phyloP scores from a whole-genome alignment of 2,888 invertebrate genomes.

The Oxyscelio sp. region DNA sequence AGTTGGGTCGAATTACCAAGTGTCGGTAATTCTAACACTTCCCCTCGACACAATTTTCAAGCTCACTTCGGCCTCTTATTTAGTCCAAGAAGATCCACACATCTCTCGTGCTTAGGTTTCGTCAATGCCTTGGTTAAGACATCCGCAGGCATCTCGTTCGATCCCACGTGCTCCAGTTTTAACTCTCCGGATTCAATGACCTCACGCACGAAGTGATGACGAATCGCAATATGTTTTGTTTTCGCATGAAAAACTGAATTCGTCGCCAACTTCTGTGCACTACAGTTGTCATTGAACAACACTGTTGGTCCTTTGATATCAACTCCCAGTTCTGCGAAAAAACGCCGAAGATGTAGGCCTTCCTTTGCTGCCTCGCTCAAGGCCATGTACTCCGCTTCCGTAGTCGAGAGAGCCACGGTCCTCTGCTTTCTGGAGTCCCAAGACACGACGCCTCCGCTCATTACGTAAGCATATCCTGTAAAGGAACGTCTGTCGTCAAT shows the following conservation, averaged over 20 bases:
- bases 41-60: too few species aligned
- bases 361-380: constrained; percentile 6
- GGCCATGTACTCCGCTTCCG: constrained; percentile 18
- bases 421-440: constrained; percentile 25
- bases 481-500: neutral
- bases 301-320: neutral
- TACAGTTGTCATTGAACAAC: neutral
- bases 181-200: too few species aligned
- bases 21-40: too few species aligned
- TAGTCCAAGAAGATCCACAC: too few species aligned
- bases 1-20: too few species aligned
- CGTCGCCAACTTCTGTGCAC: neutral
- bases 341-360: too few species aligned
- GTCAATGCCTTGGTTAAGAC: neutral
- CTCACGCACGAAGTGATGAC: too few species aligned
- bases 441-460: neutral
- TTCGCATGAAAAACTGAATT: neutral
- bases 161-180: neutral
- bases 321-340: too few species aligned
- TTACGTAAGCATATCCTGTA: constrained; percentile 3
- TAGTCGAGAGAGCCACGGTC: neutral
- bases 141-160: neutral
- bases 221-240: neutral
- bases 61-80: too few species aligned
- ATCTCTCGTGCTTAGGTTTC: neutral